Evolutionary conservation across 2,888 invertebrate species (phyloP), one percentile per base, ranked within the genome.

Genomic region (Athripsodes cinereus): DNA sequence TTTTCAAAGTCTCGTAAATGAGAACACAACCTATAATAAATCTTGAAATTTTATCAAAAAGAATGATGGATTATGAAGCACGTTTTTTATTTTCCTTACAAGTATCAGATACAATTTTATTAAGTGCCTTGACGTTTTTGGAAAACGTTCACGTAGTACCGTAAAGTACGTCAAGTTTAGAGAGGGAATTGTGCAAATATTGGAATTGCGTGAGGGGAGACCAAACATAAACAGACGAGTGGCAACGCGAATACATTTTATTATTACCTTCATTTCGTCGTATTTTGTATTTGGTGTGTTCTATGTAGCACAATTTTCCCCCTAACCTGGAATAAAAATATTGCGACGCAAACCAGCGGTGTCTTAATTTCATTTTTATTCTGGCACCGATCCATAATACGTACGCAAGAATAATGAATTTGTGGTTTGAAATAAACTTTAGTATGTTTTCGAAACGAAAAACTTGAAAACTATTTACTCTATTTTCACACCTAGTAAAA

Each of bases 231-330:
- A 62, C 57, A 59, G 57, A 56, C 61, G 61, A 59, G 40, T 40
- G 40, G 40, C 40, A 40, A 62, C 54, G 54, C 61, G 61, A 59
- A 59, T n/a, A 61, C 59, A 62, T 62, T 62, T 26, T 26, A 18
- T 50, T 62, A 62, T 62, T 62, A 59, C 62, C 62, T 57, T 59
- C 62, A 55, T 62, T 62, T 62, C 53, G 50, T n/a, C n/a, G n/a
- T n/a, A n/a, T n/a, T n/a, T n/a, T 48, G 52, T 19, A 51, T 26
- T 31, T 31, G 31, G 31, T 11, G 6, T 11, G 31, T 11, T 31
- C 31, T 31, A 31, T 16, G 40, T 26, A 31, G 55, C 58, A 40
- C 50, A 50, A 47, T 20, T 47, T 20, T 47, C 21, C 21, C 21
- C 47, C 10, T 3, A 16, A 40, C n/a, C n/a, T 40, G 40, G 40